Evolutionary conservation across 2,113 vertebrate species (phyloP), one percentile per base, ranked within the genome.

Genomic region (Chaetodon trifascialis): DNA sequence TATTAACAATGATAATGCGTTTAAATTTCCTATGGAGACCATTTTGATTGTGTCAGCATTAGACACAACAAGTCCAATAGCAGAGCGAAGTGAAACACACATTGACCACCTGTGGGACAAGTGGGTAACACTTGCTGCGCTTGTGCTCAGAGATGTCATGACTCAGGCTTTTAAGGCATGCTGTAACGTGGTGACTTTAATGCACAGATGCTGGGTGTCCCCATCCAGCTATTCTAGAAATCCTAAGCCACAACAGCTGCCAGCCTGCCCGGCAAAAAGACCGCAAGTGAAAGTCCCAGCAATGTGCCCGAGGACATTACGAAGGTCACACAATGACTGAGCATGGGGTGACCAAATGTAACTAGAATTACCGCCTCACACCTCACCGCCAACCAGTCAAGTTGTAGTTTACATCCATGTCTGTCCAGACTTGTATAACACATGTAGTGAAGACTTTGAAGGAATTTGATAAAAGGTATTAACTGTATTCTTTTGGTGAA

Each of bases 161-260:
- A 90, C 70, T 85, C 74, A 70, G 76, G 54, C n/a, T 34, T 38
- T 63, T 17, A 3, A 47, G 38, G 73, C 80, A 14, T 52, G 36
- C 15, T 54, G 85, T 51, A 76, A 75, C 74, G 73, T 82, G 70
- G 67, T 30, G 62, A 72, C 75, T 64, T 81, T 64, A 79, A 68
- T 68, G 79, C 86, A 90, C 83, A 88, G 80, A 82, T 87, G 86
- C 65, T 73, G 46, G 67, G 62, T 70, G 65, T 87, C 80, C 30
- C 30, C 63, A 75, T 78, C 47, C 60, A 89, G 84, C 67, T 85
- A 80, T 91, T 91, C 79, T 19, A 82, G 54, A 88, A 86, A 88
- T 91, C 73, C 74, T 65, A 84, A 77, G 47, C 79, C 83, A 59
- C 80, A 91, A 88, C 91, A 94, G 94, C 92, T 94, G 93, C 89